These are phyloP conservation scores for Coilia nasus DNA, from an alignment of 2,797 vertebrate species.

Conservation along the genomic window DNA sequence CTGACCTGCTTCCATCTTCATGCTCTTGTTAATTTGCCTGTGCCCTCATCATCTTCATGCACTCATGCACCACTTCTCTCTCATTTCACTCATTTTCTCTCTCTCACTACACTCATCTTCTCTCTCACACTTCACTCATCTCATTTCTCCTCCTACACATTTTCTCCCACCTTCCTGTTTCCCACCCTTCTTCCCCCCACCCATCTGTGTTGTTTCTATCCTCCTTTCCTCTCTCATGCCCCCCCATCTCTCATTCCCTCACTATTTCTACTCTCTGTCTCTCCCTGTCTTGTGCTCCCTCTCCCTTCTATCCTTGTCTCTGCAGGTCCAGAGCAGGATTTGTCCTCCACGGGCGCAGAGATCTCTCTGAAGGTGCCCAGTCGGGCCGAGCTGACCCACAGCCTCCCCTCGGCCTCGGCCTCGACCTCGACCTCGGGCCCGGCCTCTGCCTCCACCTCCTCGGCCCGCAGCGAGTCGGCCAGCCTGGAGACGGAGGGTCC, in stretches of 20 bases:
- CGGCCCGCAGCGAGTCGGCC: conserved; percentile 63
- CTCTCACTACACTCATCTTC: background rate
- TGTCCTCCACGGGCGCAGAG: conserved; percentile 53
- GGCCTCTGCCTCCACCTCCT: conserved; percentile 59
- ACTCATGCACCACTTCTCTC: background rate
- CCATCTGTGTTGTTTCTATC: background rate
- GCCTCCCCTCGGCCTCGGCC: conserved; percentile 56
- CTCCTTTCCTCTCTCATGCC: background rate
- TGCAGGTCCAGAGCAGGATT: conserved; percentile 74
- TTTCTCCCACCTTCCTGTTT: background rate
- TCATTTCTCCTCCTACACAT: too few relatives aligned
- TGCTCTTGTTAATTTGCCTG: too few relatives aligned
- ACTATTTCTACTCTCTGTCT: too few relatives aligned
- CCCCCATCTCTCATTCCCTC: too few relatives aligned
- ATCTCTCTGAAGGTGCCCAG: conserved; percentile 74
- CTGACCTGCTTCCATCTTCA: too few relatives aligned
- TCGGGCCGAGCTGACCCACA: conserved; percentile 61
- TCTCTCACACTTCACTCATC: background rate
- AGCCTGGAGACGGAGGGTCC: conserved; percentile 56
- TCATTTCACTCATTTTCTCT: background rate
- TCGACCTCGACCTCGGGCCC: too few relatives aligned
- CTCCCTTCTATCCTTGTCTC: conserved; percentile 19
- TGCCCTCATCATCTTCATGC: too few relatives aligned
- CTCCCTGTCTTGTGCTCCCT: background rate
- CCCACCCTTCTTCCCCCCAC: background rate